Percentiles rank a stretch among this genome's conserved stretches.
These are phyloP conservation scores for Tachina fera DNA, from an alignment of 2,888 invertebrate genomes.

Conservation along the genomic window DNA sequence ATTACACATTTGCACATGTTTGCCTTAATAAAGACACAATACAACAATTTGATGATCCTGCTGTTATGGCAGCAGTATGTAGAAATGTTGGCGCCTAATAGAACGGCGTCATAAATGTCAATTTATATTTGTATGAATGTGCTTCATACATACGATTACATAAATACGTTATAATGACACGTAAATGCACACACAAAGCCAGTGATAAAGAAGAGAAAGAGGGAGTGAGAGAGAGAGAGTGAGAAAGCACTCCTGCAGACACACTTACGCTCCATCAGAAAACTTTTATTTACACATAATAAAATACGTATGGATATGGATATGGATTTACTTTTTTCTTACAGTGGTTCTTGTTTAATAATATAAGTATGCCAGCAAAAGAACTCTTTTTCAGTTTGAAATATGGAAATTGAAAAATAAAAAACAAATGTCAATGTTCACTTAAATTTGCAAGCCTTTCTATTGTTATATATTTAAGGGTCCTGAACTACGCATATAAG, in stretches of 20 bases:
- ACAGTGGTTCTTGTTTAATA: neutral
- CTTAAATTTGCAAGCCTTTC: too few species aligned
- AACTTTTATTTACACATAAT: conserved; percentile 17
- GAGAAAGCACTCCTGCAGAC: neutral
- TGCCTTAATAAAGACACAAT: conserved; percentile 27
- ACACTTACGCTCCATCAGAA: neutral
- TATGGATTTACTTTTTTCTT: neutral
- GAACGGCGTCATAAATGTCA: conserved; percentile 75
- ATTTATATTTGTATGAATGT: conserved; percentile 51
- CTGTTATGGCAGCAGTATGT: conserved; percentile 66
- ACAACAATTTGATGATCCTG: conserved; percentile 57
- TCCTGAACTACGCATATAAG: too few species aligned
- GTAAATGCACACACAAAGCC: conserved; percentile 1
- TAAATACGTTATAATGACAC: conserved; percentile 36
- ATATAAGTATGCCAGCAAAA: too few species aligned
- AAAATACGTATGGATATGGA: neutral
- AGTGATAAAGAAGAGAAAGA: too few species aligned
- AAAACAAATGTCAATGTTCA: too few species aligned
- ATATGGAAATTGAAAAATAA: too few species aligned
- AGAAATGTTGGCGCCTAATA: conserved; percentile 79
- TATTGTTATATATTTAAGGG: too few species aligned
- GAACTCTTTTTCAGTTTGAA: neutral
- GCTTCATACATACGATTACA: conserved; percentile 1
- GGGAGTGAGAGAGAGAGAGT: too few species aligned
- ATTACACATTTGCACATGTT: conserved; percentile 17